These are phyloP conservation scores for Microctenopoma steveboyesi DNA, from an alignment of 2,797 vertebrate species.

Conservation along the genomic window DNA sequence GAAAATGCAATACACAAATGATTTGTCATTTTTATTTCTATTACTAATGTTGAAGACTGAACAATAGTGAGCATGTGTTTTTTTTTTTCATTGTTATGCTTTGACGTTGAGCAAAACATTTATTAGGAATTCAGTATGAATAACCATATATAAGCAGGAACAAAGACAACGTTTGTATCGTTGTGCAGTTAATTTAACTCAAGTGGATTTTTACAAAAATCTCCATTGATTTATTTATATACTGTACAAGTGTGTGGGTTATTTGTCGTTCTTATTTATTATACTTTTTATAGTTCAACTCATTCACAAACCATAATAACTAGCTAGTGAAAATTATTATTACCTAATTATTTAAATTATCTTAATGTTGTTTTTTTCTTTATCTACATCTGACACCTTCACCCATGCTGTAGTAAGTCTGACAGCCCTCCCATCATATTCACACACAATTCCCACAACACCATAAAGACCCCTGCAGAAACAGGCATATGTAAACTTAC, in stretches of 20 bases:
- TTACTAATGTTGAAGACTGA: not conserved
- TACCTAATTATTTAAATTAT: no score
- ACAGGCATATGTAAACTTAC: not conserved
- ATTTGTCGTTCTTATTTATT: no score
- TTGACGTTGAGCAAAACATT: not conserved
- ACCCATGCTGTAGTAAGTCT: slow-evolving; percentile 1
- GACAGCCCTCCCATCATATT: slow-evolving; percentile 2
- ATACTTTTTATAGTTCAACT: no score
- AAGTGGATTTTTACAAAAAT: no score
- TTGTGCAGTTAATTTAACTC: no score
- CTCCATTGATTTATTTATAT: no score
- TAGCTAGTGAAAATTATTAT: not conserved
- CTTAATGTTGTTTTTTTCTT: not conserved
- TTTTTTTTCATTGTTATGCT: not conserved
- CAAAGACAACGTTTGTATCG: no score
- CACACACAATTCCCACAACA: not conserved
- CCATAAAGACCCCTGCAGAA: slow-evolving; percentile 28
- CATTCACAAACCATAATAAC: not conserved
- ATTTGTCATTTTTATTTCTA: slow-evolving; percentile 58
- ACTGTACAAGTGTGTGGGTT: no score
- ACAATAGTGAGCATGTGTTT: not conserved
- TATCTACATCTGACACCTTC: not conserved
- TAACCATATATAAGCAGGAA: no score
- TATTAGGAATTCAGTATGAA: no score
- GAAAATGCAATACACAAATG: slow-evolving; percentile 80